Conservation (phyloP, 2,888 invertebrate species). For the Diarsia brunnea region DNA sequence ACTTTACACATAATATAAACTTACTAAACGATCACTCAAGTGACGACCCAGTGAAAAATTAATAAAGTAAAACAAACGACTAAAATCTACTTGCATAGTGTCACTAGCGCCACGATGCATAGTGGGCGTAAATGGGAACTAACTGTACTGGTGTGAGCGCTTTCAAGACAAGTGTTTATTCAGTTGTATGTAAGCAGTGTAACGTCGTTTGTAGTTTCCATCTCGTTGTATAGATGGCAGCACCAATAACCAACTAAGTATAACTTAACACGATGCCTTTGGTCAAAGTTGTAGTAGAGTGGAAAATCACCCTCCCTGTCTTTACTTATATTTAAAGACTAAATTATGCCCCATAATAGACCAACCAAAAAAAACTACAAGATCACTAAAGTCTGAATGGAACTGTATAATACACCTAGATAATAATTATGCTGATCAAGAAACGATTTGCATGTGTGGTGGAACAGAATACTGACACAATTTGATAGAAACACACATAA, state of each 20-base stretch:
- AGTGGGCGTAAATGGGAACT: slow-evolving; percentile 17
- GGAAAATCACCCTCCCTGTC: not conserved
- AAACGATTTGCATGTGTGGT: not conserved
- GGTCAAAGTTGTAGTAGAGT: not conserved
- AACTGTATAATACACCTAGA: too few species aligned
- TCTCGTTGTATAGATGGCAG: slow-evolving; percentile 50
- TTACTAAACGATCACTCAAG: not conserved
- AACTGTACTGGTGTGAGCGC: not conserved
- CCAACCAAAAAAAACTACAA: not conserved
- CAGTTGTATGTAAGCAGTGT: not conserved
- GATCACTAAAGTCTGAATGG: too few species aligned
- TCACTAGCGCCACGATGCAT: slow-evolving; percentile 26
- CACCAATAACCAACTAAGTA: not conserved
- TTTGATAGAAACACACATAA: slow-evolving; percentile 1
- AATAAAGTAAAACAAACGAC: not conserved
- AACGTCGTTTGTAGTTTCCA: slow-evolving; percentile 12
- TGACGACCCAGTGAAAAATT: not conserved
- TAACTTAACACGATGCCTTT: not conserved
- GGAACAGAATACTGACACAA: not conserved
- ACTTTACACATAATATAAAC: not conserved
- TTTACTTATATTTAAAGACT: too few species aligned
- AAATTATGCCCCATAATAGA: too few species aligned
- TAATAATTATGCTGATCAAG: not conserved
- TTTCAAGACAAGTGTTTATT: not conserved
- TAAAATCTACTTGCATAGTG: not conserved